These are phyloP conservation scores for Phasia obesa DNA, from an alignment of 2,888 invertebrate species.

Conservation along the genomic window DNA sequence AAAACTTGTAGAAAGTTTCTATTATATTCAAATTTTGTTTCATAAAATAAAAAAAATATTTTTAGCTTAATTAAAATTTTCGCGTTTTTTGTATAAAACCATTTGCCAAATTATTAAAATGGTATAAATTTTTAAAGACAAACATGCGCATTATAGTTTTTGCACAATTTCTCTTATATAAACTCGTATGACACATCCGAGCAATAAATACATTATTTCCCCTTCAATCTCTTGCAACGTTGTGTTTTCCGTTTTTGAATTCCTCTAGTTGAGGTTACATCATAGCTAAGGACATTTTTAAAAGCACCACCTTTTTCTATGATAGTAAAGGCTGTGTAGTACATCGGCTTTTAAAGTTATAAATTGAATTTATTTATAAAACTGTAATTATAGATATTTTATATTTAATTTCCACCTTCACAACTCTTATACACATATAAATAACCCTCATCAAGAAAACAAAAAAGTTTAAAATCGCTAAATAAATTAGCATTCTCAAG, in stretches of 20 bases:
- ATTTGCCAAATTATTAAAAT: not conserved
- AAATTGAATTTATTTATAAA: too few relatives aligned
- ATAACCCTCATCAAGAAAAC: too few relatives aligned
- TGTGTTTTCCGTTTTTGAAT: slow-evolving; percentile 3
- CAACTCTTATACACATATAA: too few relatives aligned
- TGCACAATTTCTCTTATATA: slow-evolving; percentile 54
- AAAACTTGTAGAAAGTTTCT: not conserved
- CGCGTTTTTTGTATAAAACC: not conserved
- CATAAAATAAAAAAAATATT: not conserved
- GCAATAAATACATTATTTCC: slow-evolving; percentile 34
- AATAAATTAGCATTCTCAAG: not conserved
- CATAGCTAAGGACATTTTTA: slow-evolving; percentile 47
- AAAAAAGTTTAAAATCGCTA: too few relatives aligned
- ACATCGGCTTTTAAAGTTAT: too few relatives aligned
- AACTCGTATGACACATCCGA: slow-evolving; percentile 47
- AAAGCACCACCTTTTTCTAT: too few relatives aligned
- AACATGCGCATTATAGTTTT: slow-evolving; percentile 48
- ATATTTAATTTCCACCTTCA: too few relatives aligned
- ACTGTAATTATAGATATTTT: too few relatives aligned
- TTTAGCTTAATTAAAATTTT: not conserved
- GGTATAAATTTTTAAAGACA: slow-evolving; percentile 2
- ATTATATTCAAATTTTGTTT: not conserved
- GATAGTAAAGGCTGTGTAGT: too few relatives aligned
- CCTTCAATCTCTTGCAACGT: slow-evolving; percentile 7
- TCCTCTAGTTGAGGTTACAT: slow-evolving; percentile 54